Evolutionary conservation across 1,140 invertebrate genomes (phyloP).

Genomic region (Manduca sexta): DNA sequence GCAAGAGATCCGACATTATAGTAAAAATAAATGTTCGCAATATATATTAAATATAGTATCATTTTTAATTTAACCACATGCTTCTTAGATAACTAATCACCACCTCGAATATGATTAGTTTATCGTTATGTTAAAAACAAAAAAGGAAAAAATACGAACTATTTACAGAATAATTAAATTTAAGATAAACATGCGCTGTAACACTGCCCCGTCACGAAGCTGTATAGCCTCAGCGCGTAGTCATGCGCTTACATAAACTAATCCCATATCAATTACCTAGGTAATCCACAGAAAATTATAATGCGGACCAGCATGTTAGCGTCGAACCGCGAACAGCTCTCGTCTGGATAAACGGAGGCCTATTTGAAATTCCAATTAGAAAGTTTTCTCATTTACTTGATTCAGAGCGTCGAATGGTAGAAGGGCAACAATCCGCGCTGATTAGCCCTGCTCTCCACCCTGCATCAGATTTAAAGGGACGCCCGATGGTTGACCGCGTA

Average conservation of each 20-base stretch:
- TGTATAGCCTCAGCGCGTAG: too few species aligned
- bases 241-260: background rate
- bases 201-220: too few species aligned
- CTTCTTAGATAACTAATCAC: too few species aligned
- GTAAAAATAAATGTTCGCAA: too few species aligned
- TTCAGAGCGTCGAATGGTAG: constrained; percentile 57
- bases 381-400: constrained; percentile 72
- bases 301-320: constrained; percentile 26
- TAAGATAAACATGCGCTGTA: too few species aligned
- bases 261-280: constrained; percentile 25
- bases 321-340: constrained; percentile 44
- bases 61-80: too few species aligned
- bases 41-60: too few species aligned
- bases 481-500: constrained; percentile 35
- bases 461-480: constrained; percentile 54
- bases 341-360: constrained; percentile 56
- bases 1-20: too few species aligned
- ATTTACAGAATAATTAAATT: too few species aligned
- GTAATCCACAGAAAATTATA: constrained; percentile 30
- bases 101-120: too few species aligned
- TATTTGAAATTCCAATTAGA: constrained; percentile 72
- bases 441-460: constrained; percentile 57
- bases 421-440: constrained; percentile 62
- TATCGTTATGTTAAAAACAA: too few species aligned
- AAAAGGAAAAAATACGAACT: too few species aligned